These are phyloP conservation scores for Poecilia gillii DNA, from an alignment of 2,797 vertebrate genomes.

Conservation along the genomic window DNA sequence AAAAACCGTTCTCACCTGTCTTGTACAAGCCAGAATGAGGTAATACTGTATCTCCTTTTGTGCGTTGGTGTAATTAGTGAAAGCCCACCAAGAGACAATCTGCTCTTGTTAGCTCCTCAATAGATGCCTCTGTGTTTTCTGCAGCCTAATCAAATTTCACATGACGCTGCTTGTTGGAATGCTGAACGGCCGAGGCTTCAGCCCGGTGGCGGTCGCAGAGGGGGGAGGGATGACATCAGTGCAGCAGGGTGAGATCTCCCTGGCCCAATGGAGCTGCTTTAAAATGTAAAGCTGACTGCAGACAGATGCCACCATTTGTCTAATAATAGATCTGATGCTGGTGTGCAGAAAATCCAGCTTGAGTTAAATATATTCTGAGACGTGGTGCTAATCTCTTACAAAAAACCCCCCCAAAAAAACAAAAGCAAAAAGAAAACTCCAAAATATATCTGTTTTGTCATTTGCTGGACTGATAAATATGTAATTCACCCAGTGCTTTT, in stretches of 20 bases:
- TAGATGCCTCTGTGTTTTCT: constrained; percentile 74
- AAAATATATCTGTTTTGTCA: not conserved
- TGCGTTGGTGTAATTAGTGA: constrained; percentile 51
- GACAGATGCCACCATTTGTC: constrained; percentile 6
- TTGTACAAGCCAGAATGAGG: constrained; percentile 8
- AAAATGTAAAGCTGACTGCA: constrained; percentile 7
- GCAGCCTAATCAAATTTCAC: constrained; percentile 76
- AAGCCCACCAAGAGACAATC: constrained; percentile 62
- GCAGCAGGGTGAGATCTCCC: constrained; percentile 42
- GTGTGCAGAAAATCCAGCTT: not conserved
- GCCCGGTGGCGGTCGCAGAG: constrained; percentile 49
- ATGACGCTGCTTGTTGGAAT: constrained; percentile 65
- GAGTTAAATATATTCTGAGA: constrained; percentile 36
- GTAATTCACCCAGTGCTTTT: constrained; percentile 25
- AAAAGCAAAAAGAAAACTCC: no score
- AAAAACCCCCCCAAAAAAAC: not conserved
- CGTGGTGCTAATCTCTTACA: constrained; percentile 7
- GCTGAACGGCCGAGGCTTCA: constrained; percentile 39
- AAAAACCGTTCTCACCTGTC: not conserved
- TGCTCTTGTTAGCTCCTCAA: constrained; percentile 76
- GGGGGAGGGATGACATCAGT: constrained; percentile 61
- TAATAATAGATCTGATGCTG: constrained; percentile 8
- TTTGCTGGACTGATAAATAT: not conserved
- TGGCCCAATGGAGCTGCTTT: constrained; percentile 22
- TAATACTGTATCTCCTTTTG: constrained; percentile 34